Percentiles rank a stretch among this genome's conserved stretches.
Conservation (phyloP, 2,113 vertebrate genomes). For the Silurus meridionalis region DNA sequence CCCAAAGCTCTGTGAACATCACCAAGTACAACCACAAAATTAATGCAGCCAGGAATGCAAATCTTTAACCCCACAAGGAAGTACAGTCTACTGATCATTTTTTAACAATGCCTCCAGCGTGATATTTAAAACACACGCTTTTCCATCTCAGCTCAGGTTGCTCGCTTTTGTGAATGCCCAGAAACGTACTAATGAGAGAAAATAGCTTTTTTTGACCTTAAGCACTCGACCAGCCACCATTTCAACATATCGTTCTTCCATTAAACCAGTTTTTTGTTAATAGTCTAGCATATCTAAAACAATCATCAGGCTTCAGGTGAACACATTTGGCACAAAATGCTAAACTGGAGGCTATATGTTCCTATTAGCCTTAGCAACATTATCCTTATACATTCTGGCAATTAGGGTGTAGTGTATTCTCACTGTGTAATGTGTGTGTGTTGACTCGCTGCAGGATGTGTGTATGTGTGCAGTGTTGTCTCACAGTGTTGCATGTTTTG, state of each 20-base stretch:
- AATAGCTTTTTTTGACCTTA: constrained; percentile 4
- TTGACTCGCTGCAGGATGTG: neutral
- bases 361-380: neutral
- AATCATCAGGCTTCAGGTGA: neutral
- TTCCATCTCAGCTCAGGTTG: neutral
- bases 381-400: neutral
- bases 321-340: neutral
- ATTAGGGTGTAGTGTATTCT: neutral
- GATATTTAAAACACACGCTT: neutral
- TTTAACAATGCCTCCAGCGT: neutral
- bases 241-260: neutral
- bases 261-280: neutral
- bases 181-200: neutral
- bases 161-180: neutral
- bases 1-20: constrained; percentile 21
- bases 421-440: neutral
- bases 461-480: neutral
- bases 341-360: neutral
- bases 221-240: neutral
- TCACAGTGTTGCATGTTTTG: neutral
- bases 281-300: neutral
- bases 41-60: neutral
- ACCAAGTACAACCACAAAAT: neutral
- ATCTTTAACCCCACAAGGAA: neutral
- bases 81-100: neutral